A percentile compares a stretch with the other conserved stretches of the same genome.
Conservation (phyloP, 2,797 vertebrate genomes). For the Peromyscus melanophrys region DNA sequence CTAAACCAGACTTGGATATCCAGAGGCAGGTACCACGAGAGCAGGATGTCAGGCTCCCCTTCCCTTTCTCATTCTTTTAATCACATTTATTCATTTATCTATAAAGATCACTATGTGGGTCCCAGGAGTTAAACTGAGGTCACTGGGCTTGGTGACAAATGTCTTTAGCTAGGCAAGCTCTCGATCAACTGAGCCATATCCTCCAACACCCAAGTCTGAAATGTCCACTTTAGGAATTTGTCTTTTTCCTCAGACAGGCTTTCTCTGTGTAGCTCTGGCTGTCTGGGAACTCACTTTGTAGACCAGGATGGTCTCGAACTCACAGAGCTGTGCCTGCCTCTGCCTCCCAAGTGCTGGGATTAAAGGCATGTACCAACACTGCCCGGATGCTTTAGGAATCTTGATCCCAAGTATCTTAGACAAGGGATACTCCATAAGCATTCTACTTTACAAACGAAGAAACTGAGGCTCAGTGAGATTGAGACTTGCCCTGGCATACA, state of each 20-base stretch:
- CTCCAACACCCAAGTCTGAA: not conserved
- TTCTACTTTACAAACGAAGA: not conserved
- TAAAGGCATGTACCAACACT: not conserved
- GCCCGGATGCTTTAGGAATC: not conserved
- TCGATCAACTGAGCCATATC: not conserved
- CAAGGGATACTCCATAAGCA: too few relatives aligned
- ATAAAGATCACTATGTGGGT: not conserved
- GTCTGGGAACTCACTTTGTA: too few relatives aligned
- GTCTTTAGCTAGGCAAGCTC: not conserved
- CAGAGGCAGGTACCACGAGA: fast-evolving
- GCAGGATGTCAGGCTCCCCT: fast-evolving
- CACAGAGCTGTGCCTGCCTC: not conserved
- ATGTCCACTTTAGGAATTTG: too few relatives aligned
- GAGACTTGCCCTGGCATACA: not conserved
- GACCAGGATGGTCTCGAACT: not conserved
- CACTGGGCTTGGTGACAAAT: not conserved
- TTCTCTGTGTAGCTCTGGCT: too few relatives aligned
- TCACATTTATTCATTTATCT: not conserved
- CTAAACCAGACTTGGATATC: not conserved
- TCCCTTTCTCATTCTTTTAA: not conserved
- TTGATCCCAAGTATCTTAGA: not conserved
- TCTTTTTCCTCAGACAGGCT: not conserved
- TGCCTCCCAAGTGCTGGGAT: not conserved
- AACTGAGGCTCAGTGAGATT: not conserved
- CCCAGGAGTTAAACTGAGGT: not conserved